Conservation (phyloP, 1,140 invertebrate genomes). For the Pseudobourletiella spinata region DNA sequence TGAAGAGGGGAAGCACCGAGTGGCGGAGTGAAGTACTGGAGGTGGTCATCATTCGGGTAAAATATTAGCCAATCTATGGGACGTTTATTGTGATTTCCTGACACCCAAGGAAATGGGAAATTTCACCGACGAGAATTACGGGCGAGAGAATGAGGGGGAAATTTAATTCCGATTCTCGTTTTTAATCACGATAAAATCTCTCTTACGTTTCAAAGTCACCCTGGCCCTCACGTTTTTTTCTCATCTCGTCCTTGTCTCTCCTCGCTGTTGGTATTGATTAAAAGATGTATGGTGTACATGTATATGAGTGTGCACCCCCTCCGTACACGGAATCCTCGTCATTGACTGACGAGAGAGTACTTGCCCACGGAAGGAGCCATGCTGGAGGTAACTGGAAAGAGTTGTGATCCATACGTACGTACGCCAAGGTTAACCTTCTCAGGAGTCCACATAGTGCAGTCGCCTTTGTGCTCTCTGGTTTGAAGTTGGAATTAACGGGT, state of each 20-base stretch:
- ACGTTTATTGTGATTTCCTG: constrained; percentile 37
- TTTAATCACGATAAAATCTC: constrained; percentile 35
- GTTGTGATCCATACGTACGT: no score
- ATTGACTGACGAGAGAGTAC: no score
- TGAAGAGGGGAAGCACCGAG: not conserved
- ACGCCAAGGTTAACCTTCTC: no score
- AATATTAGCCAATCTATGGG: constrained; percentile 33
- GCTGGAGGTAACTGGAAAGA: no score
- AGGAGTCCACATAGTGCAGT: no score
- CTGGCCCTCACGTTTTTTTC: not conserved
- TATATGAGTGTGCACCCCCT: not conserved
- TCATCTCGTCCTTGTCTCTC: not conserved
- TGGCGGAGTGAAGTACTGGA: constrained; percentile 6
- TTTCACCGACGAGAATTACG: constrained; percentile 20
- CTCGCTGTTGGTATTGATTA: not conserved
- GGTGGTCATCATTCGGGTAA: constrained; percentile 31
- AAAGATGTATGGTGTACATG: constrained; percentile 5
- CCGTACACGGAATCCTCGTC: not conserved
- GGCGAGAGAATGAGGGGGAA: constrained; percentile 25
- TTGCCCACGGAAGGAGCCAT: no score
- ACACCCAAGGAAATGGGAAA: constrained; percentile 35
- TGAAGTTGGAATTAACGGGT: no score
- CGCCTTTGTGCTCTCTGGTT: no score
- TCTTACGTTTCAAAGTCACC: constrained; percentile 1
- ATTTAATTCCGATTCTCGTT: constrained; percentile 35